Conservation (phyloP, 1,140 invertebrate species). For the Coelopa frigida region DNA sequence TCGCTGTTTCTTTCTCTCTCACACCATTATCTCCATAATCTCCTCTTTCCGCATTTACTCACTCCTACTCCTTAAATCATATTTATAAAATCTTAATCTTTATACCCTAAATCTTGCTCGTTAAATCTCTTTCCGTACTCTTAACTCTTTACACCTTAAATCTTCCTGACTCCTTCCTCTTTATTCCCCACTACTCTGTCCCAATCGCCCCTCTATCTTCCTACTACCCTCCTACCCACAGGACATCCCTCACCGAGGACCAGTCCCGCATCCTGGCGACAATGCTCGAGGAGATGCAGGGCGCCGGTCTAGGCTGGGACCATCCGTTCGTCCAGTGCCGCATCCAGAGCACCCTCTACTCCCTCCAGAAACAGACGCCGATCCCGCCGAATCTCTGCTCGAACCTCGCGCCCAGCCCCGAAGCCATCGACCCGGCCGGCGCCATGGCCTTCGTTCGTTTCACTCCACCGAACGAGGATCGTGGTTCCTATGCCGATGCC, state of each 20-base stretch:
- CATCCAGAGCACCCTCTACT: slow-evolving; percentile 37
- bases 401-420: slow-evolving; percentile 31
- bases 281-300: slow-evolving; percentile 44
- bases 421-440: slow-evolving; percentile 52
- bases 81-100: not conserved
- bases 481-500: slow-evolving; percentile 12
- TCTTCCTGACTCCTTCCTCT: no score
- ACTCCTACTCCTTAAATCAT: not conserved
- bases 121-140: no score
- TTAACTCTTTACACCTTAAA: no score
- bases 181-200: no score
- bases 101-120: no score
- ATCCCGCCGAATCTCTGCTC: slow-evolving; percentile 38
- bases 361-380: slow-evolving; percentile 33
- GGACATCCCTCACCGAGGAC: slow-evolving; percentile 40
- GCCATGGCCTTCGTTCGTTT: slow-evolving; percentile 71
- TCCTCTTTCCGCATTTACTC: not conserved
- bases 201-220: no score
- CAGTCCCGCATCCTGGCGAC: slow-evolving; percentile 39
- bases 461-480: slow-evolving; percentile 57
- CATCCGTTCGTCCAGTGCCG: slow-evolving; percentile 44
- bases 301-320: slow-evolving; percentile 43
- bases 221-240: slow-evolving; percentile 7
- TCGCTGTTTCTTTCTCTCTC: not conserved
- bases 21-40: not conserved